Base-by-base conservation (phyloP, 2,797 vertebrate genomes). In the Orientallactaga sibirica region DNA sequence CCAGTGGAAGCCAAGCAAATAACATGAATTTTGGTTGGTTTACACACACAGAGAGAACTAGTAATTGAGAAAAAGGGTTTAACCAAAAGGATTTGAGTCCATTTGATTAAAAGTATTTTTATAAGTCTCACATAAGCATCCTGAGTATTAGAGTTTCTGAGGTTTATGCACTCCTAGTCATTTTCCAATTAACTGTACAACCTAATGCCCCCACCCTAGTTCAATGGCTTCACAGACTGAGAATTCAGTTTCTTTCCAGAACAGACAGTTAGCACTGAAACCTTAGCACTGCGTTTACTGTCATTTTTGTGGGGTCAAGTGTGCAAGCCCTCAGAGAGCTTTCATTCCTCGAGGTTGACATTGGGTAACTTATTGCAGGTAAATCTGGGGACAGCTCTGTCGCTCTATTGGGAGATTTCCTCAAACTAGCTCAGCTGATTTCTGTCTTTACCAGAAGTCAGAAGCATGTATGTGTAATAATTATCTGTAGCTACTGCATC, bases 61-160 rank as follows among this genome's bases (percentile, higher is more conserved):
- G 95, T 93, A 96, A 97, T 97, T 97, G 97, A 97, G 93, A 88
- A 84, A 94, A 94, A 43, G 66, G 43, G 61, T 91, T 96, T 96
- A 95, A 95, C 96, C 95, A 73, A 85, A 97, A 95, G 96, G 96
- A 97, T 97, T 95, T 97, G 97, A 95, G 73, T 90, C 80, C 88
- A 84, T 97, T 96, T 97, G 97, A 97, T 97, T 96, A 97, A 94
- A 97, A 96, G 94, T 97, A 95, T 95, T 97, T 96, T 97, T 89
- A 9, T 90, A 92, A 93, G 93, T 95, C 93, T 96, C 93, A 90
- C 90, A 95, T 89, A 88, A 95, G 96, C 96, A 92, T 93, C 94
- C 55, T 77, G 90, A 92, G 94, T 96, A 96, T 96, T 94, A 95
- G 94, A 66, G 41, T 91, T 95, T 93, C 93, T 97, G 97, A 97